These are phyloP conservation scores for Pituophis catenifer DNA, from an alignment of 2,113 vertebrate genomes.

Conservation along the genomic window DNA sequence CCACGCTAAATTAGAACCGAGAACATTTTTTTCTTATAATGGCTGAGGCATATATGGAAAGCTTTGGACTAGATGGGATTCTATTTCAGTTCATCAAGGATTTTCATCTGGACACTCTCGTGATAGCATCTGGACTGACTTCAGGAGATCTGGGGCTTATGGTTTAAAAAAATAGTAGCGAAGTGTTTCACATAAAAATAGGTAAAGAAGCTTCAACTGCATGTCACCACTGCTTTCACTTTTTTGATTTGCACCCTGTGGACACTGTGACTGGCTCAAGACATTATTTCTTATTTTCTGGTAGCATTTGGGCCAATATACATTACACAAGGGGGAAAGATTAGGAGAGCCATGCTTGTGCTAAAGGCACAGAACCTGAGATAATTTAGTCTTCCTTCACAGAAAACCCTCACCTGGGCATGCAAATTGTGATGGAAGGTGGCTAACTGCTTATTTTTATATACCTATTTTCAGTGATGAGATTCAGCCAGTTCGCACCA, in stretches of 20 bases:
- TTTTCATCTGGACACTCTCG: neutral
- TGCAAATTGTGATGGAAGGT: neutral
- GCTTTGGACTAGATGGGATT: neutral
- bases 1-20: neutral
- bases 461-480: too few species aligned
- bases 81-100: neutral
- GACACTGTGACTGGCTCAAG: neutral
- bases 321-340: neutral
- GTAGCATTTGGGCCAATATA: neutral
- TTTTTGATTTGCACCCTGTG: neutral
- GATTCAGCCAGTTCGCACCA: too few species aligned
- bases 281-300: neutral
- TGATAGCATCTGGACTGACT: neutral
- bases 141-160: neutral
- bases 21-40: neutral
- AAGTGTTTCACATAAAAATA: neutral
- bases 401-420: too few species aligned
- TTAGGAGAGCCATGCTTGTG: neutral
- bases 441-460: neutral
- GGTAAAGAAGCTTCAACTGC: neutral
- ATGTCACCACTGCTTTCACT: neutral
- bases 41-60: neutral
- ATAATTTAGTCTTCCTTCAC: neutral
- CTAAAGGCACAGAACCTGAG: neutral
- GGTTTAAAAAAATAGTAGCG: neutral